Conservation (phyloP, 2,797 vertebrate genomes). For the Platyrinchus mystaceus region DNA sequence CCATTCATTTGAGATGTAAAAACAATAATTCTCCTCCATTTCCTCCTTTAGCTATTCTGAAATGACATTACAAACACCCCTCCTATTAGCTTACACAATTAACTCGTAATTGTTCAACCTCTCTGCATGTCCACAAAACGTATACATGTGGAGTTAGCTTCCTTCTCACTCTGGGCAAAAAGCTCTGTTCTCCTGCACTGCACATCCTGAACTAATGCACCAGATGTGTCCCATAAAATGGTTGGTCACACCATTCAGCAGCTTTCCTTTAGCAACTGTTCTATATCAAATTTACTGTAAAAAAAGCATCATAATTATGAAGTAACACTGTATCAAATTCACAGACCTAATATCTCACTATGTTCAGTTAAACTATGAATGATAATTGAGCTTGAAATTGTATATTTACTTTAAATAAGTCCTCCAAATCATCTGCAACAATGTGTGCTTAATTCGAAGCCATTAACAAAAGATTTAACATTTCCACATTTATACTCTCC, state of each 20-base stretch:
- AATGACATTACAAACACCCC: slow-evolving; percentile 67
- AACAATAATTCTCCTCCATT: slow-evolving; percentile 73
- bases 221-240: slow-evolving; percentile 82
- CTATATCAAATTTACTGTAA: slow-evolving; percentile 79
- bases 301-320: slow-evolving; percentile 77
- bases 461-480: slow-evolving; percentile 71
- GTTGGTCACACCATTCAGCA: slow-evolving; percentile 76
- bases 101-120: slow-evolving; percentile 66
- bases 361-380: slow-evolving; percentile 65
- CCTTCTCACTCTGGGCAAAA: slow-evolving; percentile 66
- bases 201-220: slow-evolving; percentile 79
- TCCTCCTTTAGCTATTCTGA: slow-evolving; percentile 69
- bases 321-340: slow-evolving; percentile 77
- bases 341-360: slow-evolving; percentile 59
- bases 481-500: slow-evolving; percentile 70
- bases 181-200: slow-evolving; percentile 72
- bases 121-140: slow-evolving; percentile 42
- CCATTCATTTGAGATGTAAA: slow-evolving; percentile 72
- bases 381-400: slow-evolving; percentile 78
- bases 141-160: slow-evolving; percentile 71
- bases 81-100: slow-evolving; percentile 70
- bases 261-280: slow-evolving; percentile 78
- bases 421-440: slow-evolving; percentile 68
- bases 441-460: slow-evolving; percentile 69
- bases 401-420: slow-evolving; percentile 79